Percentiles rank a stretch among this genome's conserved stretches.
These are phyloP conservation scores for Fulica atra DNA, from an alignment of 2,113 vertebrate genomes.

Conservation along the genomic window DNA sequence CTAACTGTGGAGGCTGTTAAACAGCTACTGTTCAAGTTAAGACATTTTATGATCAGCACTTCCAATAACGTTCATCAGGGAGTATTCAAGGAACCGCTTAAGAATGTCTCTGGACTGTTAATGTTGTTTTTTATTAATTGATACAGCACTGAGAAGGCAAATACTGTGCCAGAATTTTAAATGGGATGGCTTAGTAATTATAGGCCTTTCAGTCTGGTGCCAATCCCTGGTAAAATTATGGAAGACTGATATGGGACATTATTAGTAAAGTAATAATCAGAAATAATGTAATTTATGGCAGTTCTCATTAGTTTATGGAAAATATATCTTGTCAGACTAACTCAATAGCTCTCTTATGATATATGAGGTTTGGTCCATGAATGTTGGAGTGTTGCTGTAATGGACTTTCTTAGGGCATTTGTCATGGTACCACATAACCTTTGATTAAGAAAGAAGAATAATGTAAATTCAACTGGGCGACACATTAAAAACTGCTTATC, in stretches of 20 bases:
- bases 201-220: conserved; percentile 27
- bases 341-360: conserved; percentile 20
- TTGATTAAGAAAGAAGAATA: conserved; percentile 31
- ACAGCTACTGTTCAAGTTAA: not conserved
- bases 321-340: conserved; percentile 33
- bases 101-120: conserved; percentile 28
- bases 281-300: conserved; percentile 55
- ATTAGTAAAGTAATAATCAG: conserved; percentile 58
- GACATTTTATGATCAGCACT: conserved; percentile 6
- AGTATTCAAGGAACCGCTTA: conserved; percentile 40
- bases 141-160: conserved; percentile 11
- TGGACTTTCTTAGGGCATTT: conserved; percentile 22
- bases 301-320: conserved; percentile 42
- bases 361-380: not conserved
- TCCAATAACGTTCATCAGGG: conserved; percentile 34
- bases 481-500: not conserved
- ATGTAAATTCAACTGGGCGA: not conserved
- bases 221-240: conserved; percentile 46
- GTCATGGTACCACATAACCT: conserved; percentile 2
- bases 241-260: not conserved
- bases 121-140: conserved; percentile 61
- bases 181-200: conserved; percentile 41
- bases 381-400: conserved; percentile 38
- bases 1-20: not conserved
- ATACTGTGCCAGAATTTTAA: conserved; percentile 59